Conservation (phyloP, 2,113 vertebrate species). For the Corythaeola cristata region DNA sequence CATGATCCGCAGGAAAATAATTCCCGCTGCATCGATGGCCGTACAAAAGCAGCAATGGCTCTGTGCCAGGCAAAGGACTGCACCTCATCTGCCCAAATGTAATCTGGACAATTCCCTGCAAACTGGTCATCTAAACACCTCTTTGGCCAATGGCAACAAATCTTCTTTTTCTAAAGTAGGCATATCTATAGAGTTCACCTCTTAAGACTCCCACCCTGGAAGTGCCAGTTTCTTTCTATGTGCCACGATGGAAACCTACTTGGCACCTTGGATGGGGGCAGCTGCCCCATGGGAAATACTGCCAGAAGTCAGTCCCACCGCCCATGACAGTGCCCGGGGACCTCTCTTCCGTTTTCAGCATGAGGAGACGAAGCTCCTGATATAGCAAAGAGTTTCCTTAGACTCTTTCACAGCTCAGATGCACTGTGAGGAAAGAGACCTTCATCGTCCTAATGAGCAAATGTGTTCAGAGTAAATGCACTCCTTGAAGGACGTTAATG, state of each 20-base stretch:
- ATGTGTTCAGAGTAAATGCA: neutral
- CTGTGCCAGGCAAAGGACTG: neutral
- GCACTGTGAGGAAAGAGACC: neutral
- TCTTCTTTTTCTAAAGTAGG: neutral
- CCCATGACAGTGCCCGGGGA: neutral
- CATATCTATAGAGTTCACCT: neutral
- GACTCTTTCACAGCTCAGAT: slow-evolving; percentile 6
- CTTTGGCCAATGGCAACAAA: neutral
- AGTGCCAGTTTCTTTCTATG: neutral
- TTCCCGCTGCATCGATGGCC: neutral
- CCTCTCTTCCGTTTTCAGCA: neutral
- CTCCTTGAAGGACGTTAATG: slow-evolving; percentile 33
- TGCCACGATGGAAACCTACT: neutral
- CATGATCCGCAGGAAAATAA: neutral
- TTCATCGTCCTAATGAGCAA: slow-evolving; percentile 46
- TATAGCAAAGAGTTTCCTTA: neutral
- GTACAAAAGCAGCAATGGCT: neutral
- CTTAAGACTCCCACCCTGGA: neutral
- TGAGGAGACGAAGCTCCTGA: neutral
- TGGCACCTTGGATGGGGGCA: neutral
- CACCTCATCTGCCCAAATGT: neutral
- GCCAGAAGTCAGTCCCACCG: neutral
- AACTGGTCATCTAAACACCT: neutral
- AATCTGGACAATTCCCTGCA: neutral
- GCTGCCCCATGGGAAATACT: neutral